A percentile compares a stretch with the other conserved stretches of the same genome.
phyloP scores from a whole-genome alignment of 2,797 vertebrate species.

The Valencia hispanica region DNA sequence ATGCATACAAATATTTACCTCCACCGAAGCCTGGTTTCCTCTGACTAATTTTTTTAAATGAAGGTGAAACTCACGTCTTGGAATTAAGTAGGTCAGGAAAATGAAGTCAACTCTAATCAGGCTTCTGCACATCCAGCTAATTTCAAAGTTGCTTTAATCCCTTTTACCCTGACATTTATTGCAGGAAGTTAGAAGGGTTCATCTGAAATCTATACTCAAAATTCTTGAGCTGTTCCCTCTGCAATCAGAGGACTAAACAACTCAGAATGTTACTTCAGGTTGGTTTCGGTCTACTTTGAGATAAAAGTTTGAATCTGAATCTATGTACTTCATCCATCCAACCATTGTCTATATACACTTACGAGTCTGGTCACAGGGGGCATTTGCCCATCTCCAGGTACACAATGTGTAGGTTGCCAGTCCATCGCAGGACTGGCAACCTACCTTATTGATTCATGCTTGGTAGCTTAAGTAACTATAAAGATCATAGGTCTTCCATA shows the following conservation, averaged over 20 bases:
- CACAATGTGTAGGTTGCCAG: not conserved
- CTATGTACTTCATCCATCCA: not conserved
- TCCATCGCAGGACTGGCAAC: not conserved
- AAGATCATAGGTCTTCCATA: not conserved
- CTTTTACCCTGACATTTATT: slow-evolving; percentile 29
- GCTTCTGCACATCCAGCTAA: slow-evolving; percentile 32
- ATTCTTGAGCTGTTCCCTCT: slow-evolving; percentile 3
- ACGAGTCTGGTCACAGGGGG: not conserved
- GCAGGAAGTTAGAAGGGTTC: slow-evolving; percentile 7
- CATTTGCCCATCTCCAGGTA: not conserved
- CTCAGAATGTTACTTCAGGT: not conserved
- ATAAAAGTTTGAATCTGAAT: not conserved
- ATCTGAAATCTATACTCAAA: not conserved
- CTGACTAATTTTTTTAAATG: slow-evolving; percentile 49
- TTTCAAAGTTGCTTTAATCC: slow-evolving; percentile 45
- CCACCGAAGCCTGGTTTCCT: slow-evolving; percentile 24
- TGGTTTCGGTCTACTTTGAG: not conserved
- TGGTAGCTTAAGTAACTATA: not conserved
- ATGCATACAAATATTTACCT: slow-evolving; percentile 19
- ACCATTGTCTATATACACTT: not conserved
- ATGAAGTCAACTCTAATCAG: slow-evolving; percentile 53
- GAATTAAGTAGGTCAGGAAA: slow-evolving; percentile 59
- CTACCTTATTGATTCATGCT: not conserved
- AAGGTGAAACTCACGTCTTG: slow-evolving; percentile 30
- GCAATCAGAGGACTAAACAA: not conserved